Base-by-base conservation (phyloP, 2,797 vertebrate genomes). In the Amphiprion clarkii region DNA sequence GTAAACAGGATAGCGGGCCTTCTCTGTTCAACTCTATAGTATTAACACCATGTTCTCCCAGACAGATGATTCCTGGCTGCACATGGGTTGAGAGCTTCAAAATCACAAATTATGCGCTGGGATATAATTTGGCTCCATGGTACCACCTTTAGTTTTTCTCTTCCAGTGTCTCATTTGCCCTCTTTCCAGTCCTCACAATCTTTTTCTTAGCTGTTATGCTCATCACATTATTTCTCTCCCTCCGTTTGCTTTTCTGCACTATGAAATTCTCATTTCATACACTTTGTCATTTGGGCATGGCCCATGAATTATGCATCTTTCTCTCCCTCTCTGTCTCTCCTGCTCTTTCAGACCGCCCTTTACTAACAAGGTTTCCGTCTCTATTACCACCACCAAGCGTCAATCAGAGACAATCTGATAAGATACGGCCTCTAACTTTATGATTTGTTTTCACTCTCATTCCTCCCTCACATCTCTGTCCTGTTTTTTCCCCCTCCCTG, bases 241-340 rank as follows among this genome's bases (percentile, higher is more conserved):
- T 74, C 65, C 56, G 61, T 75, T 72, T 71, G 49, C 61, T 77
- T 66, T 76, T 74, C 78, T 78, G 92, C 72, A 52, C 95, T 96
- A 92, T 96, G 96, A 96, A 96, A 96, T 96, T 96, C 93, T 96
- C 95, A 97, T 97, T 97, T 96, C 95, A 94, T 93, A 95, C 95
- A 96, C 92, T 96, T 96, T 96, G 95, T 95, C 95, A 95, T 94
- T 95, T 88, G 95, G 94, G 93, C 91, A 74, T 55, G 53, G 74
- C 76, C 93, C 92, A 96, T 97, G 96, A 97, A 97, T 97, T 96
- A 96, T 97, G 95, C 95, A 97, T 88, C 79, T 71, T 4, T 74
- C 54, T 62, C 53, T 67, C 61, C n/a, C 14, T 6, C 51, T 63
- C 17, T 36, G 31, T 39, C 39, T 33, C 46, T 36, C 83, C 74